phyloP scores from a whole-genome alignment of 1,140 invertebrate species.

The Arion vulgaris region DNA sequence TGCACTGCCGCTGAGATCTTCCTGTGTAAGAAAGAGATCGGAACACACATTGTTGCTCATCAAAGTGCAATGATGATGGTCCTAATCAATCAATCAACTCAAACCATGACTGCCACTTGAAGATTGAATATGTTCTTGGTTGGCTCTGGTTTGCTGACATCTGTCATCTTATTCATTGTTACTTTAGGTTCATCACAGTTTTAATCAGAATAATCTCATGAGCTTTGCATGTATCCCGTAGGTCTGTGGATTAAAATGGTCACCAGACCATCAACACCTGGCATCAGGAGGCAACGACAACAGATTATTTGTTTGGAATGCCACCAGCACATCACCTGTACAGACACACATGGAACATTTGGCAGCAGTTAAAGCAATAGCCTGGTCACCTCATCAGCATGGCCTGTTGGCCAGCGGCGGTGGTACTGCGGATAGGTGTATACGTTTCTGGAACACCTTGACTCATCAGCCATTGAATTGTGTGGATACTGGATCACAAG shows the following conservation, averaged over 20 bases:
- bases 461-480: conserved; percentile 99
- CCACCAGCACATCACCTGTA: conserved; percentile 77
- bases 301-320: conserved; percentile 97
- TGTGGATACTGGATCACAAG: conserved; percentile 98
- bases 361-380: conserved; percentile 97
- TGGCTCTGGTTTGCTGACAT: no score
- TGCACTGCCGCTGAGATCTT: no score
- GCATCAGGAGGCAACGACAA: conserved; percentile 99
- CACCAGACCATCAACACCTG: conserved; percentile 97
- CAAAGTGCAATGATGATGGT: no score
- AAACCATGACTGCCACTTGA: no score
- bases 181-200: no score
- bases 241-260: conserved; percentile 99
- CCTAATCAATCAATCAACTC: no score
- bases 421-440: conserved; percentile 92
- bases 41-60: no score
- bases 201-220: no score
- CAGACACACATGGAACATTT: conserved; percentile 98
- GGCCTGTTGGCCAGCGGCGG: conserved; percentile 97
- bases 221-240: conserved; percentile 50
- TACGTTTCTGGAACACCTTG: conserved; percentile 98
- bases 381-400: conserved; percentile 99
- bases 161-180: no score
- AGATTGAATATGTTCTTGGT: no score
- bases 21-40: no score